These are phyloP conservation scores for Plectus sambesii DNA, from an alignment of 1,140 invertebrate species.

Conservation along the genomic window DNA sequence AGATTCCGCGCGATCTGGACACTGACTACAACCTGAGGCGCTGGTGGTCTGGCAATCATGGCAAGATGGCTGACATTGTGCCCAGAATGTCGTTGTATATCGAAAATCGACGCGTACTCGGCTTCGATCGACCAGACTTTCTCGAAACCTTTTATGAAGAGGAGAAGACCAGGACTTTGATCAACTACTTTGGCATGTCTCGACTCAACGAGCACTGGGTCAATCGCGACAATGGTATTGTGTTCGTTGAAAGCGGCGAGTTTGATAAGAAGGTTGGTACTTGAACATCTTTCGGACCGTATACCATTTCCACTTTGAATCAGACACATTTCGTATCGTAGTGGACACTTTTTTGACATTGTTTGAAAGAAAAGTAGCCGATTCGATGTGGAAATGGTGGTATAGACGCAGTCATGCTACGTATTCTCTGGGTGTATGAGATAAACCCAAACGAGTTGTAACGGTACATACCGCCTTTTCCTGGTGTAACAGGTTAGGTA, in stretches of 20 bases:
- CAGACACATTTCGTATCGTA: no score
- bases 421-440: no score
- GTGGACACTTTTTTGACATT: no score
- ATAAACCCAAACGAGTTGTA: no score
- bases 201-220: conserved; percentile 2
- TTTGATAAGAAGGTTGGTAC: conserved; percentile 13
- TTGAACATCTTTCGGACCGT: no score
- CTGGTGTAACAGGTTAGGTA: no score
- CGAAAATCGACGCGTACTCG: conserved; percentile 13
- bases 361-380: no score
- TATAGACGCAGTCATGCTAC: no score
- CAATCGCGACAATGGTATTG: conserved; percentile 9
- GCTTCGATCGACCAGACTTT: conserved; percentile 14
- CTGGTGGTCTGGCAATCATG: conserved; percentile 17
- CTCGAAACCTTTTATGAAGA: conserved; percentile 12
- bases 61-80: conserved; percentile 10
- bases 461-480: no score
- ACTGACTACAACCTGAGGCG: conserved; percentile 18
- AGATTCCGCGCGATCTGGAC: conserved; percentile 12
- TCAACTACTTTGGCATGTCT: conserved; percentile 17
- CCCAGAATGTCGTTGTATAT: conserved; percentile 13
- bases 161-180: conserved; percentile 9
- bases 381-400: no score
- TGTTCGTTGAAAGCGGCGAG: conserved; percentile 17
- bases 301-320: no score